A percentile compares a stretch with the other conserved stretches of the same genome.
These are phyloP conservation scores for Achatina immaculata DNA, from an alignment of 1,140 invertebrate genomes.

Conservation along the genomic window DNA sequence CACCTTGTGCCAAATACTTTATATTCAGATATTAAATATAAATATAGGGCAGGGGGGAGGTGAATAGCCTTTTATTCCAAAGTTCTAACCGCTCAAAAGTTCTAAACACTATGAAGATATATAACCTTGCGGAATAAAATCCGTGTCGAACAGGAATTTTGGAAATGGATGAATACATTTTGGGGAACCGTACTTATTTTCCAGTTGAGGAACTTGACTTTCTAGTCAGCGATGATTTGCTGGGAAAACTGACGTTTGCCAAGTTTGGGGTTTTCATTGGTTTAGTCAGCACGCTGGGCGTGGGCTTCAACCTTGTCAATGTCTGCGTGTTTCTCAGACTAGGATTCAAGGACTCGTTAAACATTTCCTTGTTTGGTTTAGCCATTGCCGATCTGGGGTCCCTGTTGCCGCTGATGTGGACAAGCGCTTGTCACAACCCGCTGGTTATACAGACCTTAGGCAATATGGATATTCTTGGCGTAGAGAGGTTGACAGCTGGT, in stretches of 20 bases:
- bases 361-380: neutral
- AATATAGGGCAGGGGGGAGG: no score
- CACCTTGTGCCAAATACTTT: no score
- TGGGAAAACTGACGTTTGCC: neutral
- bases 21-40: no score
- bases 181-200: neutral
- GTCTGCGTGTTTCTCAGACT: neutral
- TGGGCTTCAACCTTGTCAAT: neutral
- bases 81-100: no score
- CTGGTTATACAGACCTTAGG: neutral
- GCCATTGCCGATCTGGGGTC: neutral
- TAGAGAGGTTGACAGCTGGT: neutral
- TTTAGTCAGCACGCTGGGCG: neutral
- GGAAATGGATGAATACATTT: neutral
- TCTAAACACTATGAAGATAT: no score
- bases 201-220: neutral
- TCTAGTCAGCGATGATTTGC: neutral
- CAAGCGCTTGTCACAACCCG: slow-evolving; percentile 4
- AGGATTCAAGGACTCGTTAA: neutral
- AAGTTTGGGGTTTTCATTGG: neutral
- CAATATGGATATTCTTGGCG: neutral
- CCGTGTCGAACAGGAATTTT: neutral
- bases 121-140: neutral
- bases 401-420: neutral
- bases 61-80: no score